Conservation (phyloP, 1,140 invertebrate genomes). For the Augochlora pura region DNA sequence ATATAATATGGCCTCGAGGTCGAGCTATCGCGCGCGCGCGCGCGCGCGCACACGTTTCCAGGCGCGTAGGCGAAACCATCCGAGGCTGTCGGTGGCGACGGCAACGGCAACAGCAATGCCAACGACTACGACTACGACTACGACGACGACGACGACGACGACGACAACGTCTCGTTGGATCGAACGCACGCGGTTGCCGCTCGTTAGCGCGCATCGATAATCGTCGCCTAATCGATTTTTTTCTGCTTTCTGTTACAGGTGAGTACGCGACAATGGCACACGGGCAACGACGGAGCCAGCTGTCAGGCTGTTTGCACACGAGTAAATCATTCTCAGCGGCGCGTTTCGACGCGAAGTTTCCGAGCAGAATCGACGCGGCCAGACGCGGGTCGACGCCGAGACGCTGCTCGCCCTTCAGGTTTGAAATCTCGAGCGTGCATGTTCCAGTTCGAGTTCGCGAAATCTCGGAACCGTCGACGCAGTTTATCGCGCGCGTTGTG, state of each 20-base stretch:
- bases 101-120: too few relatives aligned
- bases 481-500: too few relatives aligned
- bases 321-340: constrained; percentile 31
- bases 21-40: neutral
- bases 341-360: neutral
- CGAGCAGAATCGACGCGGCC: neutral
- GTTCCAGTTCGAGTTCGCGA: too few relatives aligned
- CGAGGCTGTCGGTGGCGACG: neutral
- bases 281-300: neutral
- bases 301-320: constrained; percentile 8
- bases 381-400: neutral
- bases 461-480: neutral
- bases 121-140: too few relatives aligned
- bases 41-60: neutral
- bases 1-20: constrained; percentile 43
- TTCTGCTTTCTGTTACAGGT: constrained; percentile 61
- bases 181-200: too few relatives aligned
- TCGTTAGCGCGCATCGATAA: constrained; percentile 22
- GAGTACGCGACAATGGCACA: constrained; percentile 43
- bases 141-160: too few relatives aligned
- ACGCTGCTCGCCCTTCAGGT: too few relatives aligned
- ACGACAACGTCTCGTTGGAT: too few relatives aligned
- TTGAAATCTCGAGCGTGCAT: too few relatives aligned
- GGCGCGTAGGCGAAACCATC: constrained; percentile 57
- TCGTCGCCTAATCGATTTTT: constrained; percentile 44